These are phyloP conservation scores for Metopolophium dirhodum DNA, from an alignment of 1,140 invertebrate genomes.

Conservation along the genomic window DNA sequence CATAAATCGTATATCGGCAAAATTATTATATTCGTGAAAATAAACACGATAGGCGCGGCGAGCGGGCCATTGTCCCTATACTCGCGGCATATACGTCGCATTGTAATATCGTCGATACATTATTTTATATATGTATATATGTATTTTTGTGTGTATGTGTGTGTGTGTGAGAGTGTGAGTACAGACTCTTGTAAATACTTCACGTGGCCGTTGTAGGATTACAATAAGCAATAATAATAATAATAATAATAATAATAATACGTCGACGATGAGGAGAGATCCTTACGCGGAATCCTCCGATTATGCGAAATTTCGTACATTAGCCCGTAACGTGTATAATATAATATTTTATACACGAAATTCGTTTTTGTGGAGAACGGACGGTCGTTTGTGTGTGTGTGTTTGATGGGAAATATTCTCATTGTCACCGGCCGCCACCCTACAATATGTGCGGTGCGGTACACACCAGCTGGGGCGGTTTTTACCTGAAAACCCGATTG, in stretches of 20 bases:
- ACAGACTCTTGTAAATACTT: neutral
- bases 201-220: neutral
- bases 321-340: neutral
- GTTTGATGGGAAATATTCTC: slow-evolving; percentile 47
- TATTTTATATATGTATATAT: neutral
- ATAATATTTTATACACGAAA: neutral
- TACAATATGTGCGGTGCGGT: neutral
- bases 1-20: neutral
- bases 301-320: neutral
- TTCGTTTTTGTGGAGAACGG: slow-evolving; percentile 44
- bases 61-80: slow-evolving; percentile 13
- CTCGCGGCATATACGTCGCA: neutral
- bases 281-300: neutral
- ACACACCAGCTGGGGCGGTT: slow-evolving; percentile 43
- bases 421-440: slow-evolving; percentile 54
- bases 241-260: slow-evolving; percentile 23
- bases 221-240: slow-evolving; percentile 12
- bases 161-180: neutral
- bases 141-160: neutral
- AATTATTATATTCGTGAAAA: slow-evolving; percentile 21
- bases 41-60: neutral
- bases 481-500: slow-evolving; percentile 54
- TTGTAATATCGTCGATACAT: neutral
- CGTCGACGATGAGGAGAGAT: neutral
- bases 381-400: neutral